Conservation (phyloP, 2,113 vertebrate genomes). For the Sminthopsis crassicaudata region DNA sequence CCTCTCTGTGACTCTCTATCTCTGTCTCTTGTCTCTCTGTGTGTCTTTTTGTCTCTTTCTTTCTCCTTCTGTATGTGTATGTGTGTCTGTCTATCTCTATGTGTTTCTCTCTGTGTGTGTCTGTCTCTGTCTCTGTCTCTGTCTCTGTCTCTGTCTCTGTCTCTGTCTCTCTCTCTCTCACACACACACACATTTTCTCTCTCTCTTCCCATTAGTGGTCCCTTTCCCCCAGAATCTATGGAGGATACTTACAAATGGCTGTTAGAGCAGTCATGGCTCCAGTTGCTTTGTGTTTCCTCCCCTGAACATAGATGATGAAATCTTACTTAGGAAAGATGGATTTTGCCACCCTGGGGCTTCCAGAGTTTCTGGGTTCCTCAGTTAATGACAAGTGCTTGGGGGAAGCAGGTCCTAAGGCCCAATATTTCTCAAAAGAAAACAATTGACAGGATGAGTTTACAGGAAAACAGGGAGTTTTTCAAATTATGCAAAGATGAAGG, state of each 20-base stretch:
- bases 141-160: no score
- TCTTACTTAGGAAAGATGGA: neutral
- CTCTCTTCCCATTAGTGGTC: no score
- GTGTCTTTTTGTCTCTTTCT: rapidly evolving
- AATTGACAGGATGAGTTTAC: neutral
- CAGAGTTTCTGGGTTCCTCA: neutral
- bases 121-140: neutral
- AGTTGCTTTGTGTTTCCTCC: neutral
- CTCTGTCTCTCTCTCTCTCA: neutral
- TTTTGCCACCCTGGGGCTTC: neutral
- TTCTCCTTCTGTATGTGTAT: rapidly evolving
- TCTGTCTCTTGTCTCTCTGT: no score
- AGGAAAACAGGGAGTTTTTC: neutral
- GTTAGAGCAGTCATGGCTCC: neutral
- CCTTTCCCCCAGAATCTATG: no score
- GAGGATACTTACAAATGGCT: neutral
- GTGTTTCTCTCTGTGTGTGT: no score
- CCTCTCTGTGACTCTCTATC: no score
- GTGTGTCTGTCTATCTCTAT: no score
- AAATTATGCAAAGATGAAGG: neutral
- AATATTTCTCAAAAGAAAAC: neutral
- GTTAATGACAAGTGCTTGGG: neutral
- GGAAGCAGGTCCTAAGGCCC: neutral
- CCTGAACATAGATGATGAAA: neutral
- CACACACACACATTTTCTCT: no score